These are phyloP conservation scores for Argynnis bischoffii DNA, from an alignment of 2,888 invertebrate genomes.

Conservation along the genomic window DNA sequence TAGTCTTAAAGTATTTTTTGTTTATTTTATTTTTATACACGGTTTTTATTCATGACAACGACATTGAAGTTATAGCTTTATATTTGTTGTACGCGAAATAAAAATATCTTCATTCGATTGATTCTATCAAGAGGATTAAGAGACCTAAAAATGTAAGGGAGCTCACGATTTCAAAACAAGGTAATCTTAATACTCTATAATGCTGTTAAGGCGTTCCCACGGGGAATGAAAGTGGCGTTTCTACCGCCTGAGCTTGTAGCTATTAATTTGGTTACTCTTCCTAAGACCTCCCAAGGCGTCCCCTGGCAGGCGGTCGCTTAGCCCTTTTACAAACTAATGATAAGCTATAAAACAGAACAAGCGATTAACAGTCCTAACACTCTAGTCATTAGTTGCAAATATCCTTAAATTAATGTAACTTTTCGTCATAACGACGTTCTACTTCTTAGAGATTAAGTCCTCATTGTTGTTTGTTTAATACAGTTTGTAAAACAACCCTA, in stretches of 20 bases:
- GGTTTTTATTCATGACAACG: not conserved
- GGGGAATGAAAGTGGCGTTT: conserved; percentile 33
- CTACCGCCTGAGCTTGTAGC: conserved; percentile 51
- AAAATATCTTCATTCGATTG: not conserved
- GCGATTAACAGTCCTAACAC: conserved; percentile 32
- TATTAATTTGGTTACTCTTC: conserved; percentile 61
- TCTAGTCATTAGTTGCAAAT: conserved; percentile 29
- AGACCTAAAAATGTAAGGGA: conserved; percentile 11
- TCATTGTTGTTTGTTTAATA: conserved; percentile 33
- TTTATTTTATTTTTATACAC: not conserved
- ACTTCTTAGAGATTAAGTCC: conserved; percentile 30
- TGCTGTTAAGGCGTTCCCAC: conserved; percentile 45
- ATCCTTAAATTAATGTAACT: conserved; percentile 50
- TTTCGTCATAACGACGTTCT: conserved; percentile 25
- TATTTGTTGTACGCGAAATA: not conserved
- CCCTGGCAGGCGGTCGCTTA: conserved; percentile 51
- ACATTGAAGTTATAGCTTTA: not conserved
- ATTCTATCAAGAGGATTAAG: not conserved
- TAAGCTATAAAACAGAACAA: conserved; percentile 30
- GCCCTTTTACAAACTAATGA: conserved; percentile 59
- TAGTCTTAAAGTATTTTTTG: not conserved
- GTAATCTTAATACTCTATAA: conserved; percentile 39
- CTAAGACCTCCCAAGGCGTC: conserved; percentile 71
- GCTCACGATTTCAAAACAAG: conserved; percentile 40
- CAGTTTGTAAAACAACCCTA: conserved; percentile 26